A percentile compares a stretch with the other conserved stretches of the same genome.
Conservation (phyloP, 1,140 invertebrate species). For the Brachionus asplanchnoidis region DNA sequence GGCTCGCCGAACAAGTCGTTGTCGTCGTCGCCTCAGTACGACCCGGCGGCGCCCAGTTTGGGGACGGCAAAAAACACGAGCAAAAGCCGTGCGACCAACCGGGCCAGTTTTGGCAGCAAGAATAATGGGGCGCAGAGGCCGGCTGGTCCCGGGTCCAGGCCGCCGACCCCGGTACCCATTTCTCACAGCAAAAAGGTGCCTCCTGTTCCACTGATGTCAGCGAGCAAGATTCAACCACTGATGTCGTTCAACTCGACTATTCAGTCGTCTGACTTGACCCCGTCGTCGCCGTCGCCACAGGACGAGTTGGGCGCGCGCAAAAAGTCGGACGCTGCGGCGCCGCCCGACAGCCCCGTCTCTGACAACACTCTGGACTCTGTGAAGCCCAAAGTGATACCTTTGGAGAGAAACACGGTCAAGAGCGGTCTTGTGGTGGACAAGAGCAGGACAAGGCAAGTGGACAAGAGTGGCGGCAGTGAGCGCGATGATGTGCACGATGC, state of each 20-base stretch:
- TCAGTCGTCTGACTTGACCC: not conserved
- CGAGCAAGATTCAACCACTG: not conserved
- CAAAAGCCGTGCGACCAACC: not conserved
- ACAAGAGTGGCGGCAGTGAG: not conserved
- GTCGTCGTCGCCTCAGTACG: constrained; percentile 13
- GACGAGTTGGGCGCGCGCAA: not conserved
- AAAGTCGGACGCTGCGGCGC: not conserved
- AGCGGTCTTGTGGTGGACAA: not conserved
- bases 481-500: not conserved
- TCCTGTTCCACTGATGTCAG: not conserved
- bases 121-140: not conserved
- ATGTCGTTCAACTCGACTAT: constrained; percentile 1
- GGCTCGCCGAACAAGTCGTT: constrained; percentile 7
- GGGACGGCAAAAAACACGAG: not conserved
- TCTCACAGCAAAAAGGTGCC: not conserved
- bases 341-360: not conserved
- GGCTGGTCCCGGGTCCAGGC: not conserved
- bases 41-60: not conserved
- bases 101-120: not conserved
- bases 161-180: not conserved
- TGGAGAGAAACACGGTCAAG: not conserved
- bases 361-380: not conserved
- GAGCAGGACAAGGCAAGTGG: not conserved
- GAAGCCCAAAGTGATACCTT: constrained; percentile 12
- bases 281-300: not conserved